These are phyloP conservation scores for Amphipoea oculea DNA, from an alignment of 2,888 invertebrate genomes.

Conservation along the genomic window DNA sequence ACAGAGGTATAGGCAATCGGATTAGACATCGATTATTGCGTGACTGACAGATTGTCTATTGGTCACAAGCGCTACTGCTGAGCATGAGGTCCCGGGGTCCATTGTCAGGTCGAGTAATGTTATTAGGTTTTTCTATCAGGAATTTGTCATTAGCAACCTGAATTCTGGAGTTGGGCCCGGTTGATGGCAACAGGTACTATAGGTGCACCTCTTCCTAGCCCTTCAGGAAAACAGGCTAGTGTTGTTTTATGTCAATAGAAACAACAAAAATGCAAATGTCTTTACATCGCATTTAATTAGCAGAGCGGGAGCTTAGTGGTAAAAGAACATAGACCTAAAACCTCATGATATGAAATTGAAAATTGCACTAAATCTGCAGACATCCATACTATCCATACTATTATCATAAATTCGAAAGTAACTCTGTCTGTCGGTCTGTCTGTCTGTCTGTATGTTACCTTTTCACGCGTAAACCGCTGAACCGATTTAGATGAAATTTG, in stretches of 20 bases:
- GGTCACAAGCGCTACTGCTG: neutral
- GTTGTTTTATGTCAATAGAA: neutral
- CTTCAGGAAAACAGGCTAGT: neutral
- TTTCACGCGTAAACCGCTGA: too few relatives aligned
- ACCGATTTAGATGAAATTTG: too few relatives aligned
- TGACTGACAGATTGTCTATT: constrained; percentile 1
- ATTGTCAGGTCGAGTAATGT: neutral
- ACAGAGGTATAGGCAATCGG: neutral
- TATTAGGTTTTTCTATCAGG: neutral
- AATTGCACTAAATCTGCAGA: neutral
- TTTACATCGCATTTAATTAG: neutral
- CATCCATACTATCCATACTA: too few relatives aligned
- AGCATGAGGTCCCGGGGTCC: neutral
- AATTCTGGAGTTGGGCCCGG: neutral
- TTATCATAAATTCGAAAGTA: too few relatives aligned
- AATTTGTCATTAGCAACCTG: too few relatives aligned
- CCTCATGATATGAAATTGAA: neutral
- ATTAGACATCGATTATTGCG: constrained; percentile 21
- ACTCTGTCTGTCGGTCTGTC: too few relatives aligned
- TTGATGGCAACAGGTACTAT: neutral
- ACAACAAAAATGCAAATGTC: neutral
- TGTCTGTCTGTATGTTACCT: too few relatives aligned
- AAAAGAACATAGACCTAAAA: too few relatives aligned
- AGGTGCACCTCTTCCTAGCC: neutral
- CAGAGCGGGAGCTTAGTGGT: neutral